A percentile compares a stretch with the other conserved stretches of the same genome.
Conservation (phyloP, 2,797 vertebrate species). For the Dromococcyx pavoninus region DNA sequence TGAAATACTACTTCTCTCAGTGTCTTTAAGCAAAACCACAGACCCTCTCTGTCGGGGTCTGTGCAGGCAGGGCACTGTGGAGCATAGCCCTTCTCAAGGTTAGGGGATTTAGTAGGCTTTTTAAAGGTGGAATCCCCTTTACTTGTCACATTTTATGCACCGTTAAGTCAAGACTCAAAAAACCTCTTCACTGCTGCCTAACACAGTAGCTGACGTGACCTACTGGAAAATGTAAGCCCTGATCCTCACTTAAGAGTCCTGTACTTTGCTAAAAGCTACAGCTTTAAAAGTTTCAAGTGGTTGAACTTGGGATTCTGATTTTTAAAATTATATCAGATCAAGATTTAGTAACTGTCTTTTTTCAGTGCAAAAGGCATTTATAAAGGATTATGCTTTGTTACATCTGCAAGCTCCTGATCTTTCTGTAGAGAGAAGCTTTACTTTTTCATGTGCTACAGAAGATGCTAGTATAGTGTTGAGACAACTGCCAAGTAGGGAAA, state of each 20-base stretch:
- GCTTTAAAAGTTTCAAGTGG: neutral
- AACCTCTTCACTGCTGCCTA: neutral
- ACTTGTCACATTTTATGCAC: neutral
- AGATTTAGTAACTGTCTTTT: neutral
- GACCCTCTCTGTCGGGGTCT: neutral
- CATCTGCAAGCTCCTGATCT: neutral
- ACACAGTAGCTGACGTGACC: neutral
- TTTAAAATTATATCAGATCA: neutral
- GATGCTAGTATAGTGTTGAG: neutral
- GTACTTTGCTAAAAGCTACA: neutral
- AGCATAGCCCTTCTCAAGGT: neutral
- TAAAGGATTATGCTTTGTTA: neutral
- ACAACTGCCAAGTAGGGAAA: neutral
- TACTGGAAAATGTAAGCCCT: neutral
- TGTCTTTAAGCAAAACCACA: neutral
- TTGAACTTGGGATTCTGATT: neutral
- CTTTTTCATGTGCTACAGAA: neutral
- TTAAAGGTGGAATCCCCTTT: neutral
- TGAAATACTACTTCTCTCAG: neutral
- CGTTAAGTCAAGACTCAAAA: neutral
- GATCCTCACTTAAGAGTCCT: neutral
- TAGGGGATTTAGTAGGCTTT: neutral
- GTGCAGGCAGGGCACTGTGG: neutral
- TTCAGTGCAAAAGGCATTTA: neutral
- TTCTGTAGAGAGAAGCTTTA: neutral